Percentiles rank a stretch among this genome's conserved stretches.
These are phyloP conservation scores for Pedionomus torquatus DNA, from an alignment of 2,113 vertebrate species.

Conservation along the genomic window DNA sequence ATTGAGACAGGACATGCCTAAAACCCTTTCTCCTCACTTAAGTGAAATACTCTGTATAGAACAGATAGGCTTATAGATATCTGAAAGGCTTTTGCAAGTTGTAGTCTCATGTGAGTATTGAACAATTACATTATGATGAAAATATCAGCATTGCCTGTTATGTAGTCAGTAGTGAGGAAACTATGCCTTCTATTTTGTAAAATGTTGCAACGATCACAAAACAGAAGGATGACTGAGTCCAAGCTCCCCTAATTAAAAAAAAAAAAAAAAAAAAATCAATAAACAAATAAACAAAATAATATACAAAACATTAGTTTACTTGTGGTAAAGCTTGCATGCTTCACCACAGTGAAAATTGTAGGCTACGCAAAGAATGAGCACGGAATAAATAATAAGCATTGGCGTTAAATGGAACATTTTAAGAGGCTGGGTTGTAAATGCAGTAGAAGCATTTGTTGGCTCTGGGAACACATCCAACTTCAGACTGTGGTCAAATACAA, in stretches of 20 bases:
- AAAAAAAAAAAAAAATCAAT: background rate
- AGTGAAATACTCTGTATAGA: background rate
- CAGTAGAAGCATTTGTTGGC: background rate
- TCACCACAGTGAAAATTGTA: background rate
- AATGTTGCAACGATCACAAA: background rate
- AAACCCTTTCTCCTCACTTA: background rate
- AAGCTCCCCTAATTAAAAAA: background rate
- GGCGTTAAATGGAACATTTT: background rate
- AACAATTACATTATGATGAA: background rate
- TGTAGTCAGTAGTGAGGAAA: background rate
- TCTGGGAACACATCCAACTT: constrained; percentile 2
- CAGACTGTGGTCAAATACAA: background rate
- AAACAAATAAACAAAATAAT: background rate
- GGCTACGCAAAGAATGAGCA: background rate
- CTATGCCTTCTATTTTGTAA: background rate
- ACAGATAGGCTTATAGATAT: background rate
- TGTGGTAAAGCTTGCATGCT: background rate
- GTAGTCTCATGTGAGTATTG: background rate
- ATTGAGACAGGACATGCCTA: background rate
- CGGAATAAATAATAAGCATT: background rate
- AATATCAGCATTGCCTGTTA: background rate
- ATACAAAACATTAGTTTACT: background rate
- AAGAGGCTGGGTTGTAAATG: background rate
- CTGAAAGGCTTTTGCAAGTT: background rate
- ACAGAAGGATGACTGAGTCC: background rate